Percentiles rank a stretch among this genome's conserved stretches.
Evolutionary conservation across 2,888 invertebrate species (phyloP).

Genomic region (Stenchaetothrips biformis): DNA sequence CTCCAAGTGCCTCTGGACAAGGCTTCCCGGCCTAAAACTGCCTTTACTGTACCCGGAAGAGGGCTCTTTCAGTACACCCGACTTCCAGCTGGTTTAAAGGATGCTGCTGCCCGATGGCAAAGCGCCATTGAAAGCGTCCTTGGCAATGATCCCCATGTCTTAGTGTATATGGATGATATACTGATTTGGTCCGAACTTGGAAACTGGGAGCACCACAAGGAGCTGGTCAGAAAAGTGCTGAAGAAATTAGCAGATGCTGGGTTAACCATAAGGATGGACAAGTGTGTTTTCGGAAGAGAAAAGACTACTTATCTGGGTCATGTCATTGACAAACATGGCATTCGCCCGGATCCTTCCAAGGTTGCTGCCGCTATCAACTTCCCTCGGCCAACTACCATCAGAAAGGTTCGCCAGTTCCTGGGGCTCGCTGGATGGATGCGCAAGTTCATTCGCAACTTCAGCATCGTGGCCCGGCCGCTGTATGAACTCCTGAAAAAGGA

Average conservation of each 20-base stretch:
- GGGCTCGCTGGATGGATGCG: neutral
- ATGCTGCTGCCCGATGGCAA: neutral
- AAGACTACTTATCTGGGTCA: neutral
- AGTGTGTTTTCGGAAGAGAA: neutral
- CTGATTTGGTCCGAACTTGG: neutral
- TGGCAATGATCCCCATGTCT: neutral
- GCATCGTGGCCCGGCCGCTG: neutral
- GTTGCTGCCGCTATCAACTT: neutral
- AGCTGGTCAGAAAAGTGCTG: neutral
- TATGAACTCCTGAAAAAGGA: neutral
- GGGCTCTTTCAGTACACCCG: slow-evolving; percentile 32
- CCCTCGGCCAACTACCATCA: neutral
- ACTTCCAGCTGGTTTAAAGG: neutral
- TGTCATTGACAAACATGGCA: neutral
- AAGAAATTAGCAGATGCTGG: neutral
- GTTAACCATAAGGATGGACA: neutral
- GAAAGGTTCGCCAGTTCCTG: neutral
- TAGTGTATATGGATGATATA: neutral
- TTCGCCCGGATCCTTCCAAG: neutral
- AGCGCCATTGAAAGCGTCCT: neutral
- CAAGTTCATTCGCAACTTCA: neutral
- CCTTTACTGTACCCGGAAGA: slow-evolving; percentile 35
- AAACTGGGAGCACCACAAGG: neutral
- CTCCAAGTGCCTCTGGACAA: slow-evolving; percentile 35
- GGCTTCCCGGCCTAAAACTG: slow-evolving; percentile 35